Base-by-base conservation (phyloP, 2,797 vertebrate species). In the Myiotriccus ornatus region DNA sequence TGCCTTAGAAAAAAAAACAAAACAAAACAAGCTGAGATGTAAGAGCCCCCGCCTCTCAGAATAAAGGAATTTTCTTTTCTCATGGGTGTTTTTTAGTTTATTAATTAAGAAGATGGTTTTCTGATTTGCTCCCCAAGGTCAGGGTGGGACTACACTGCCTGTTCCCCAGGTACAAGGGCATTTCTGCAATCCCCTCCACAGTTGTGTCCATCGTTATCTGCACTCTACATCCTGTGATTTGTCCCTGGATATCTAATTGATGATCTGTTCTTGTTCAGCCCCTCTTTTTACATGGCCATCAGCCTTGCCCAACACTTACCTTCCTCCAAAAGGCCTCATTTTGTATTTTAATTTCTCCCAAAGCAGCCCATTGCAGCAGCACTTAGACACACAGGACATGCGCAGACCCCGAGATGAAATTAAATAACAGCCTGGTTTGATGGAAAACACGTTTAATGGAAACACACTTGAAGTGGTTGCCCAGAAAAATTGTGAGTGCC, bases 41-140 rank as follows among this genome's bases (percentile, higher is more conserved):
- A 96, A 97, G 94, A 97, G 94, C 80, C 93, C 95, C 87, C 94
- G 77, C 88, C 93, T 95, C 90, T 94, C 93, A 90, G 96, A 97
- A 97, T 97, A 97, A 97, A 97, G 93, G 93, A 91, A 86, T 96
- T 97, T 96, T 97, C 87, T 93, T 97, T 97, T 96, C 90, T 95
- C 92, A 76, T 96, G 96, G 94, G 68, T 96, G 95, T 96, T 96
- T 75, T 90, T 96, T 89, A 96, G 93, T 96, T 96, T 97, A 84
- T 97, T 97, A 88, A 95, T 89, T 93, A 77, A 94, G 76, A 92
- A 79, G 90, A 59, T 94, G 79, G 43, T 87, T 94, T 96, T 53
- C 57, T 69, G 57, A 46, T 77, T 90, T 79, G 39, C 44, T 95
- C 46, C 70, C 50, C 39, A 35, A 59, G 55, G 57, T 75, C 81